Conservation (phyloP, 2,113 vertebrate genomes). For the Hoplias malabaricus region DNA sequence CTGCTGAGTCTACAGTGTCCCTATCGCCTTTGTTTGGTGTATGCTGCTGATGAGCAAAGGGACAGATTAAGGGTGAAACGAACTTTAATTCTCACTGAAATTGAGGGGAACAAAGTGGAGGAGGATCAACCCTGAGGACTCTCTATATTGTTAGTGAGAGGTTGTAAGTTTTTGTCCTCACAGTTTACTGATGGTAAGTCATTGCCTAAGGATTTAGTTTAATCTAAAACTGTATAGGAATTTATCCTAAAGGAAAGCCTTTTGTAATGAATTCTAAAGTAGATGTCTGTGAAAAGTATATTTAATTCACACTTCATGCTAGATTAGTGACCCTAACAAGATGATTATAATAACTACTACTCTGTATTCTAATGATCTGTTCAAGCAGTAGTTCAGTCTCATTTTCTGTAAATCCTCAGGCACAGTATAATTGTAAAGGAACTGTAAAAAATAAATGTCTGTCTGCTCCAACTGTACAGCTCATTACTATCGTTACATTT, state of each 20-base stretch:
- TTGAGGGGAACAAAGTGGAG: background rate
- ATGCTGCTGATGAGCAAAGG: background rate
- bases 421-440: too few species aligned
- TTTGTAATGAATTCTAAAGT: too few species aligned
- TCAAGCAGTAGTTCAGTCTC: background rate
- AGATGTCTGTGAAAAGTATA: background rate
- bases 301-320: background rate
- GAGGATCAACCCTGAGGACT: background rate
- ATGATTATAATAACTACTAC: background rate
- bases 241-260: background rate
- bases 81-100: background rate
- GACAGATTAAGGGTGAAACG: background rate
- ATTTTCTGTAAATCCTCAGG: too few species aligned
- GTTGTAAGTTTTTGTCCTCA: background rate
- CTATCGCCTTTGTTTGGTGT: background rate
- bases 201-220: constrained; percentile 6
- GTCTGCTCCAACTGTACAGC: too few species aligned
- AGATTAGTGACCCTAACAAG: background rate
- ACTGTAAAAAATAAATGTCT: too few species aligned
- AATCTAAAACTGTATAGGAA: background rate
- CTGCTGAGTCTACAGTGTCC: constrained; percentile 33
- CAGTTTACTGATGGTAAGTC: constrained; percentile 4
- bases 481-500: too few species aligned
- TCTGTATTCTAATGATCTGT: background rate
- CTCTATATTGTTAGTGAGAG: background rate